Evolutionary conservation across 2,888 invertebrate species (phyloP), one percentile per base, ranked within the genome.

Genomic region (Pseudanteris insignis): DNA sequence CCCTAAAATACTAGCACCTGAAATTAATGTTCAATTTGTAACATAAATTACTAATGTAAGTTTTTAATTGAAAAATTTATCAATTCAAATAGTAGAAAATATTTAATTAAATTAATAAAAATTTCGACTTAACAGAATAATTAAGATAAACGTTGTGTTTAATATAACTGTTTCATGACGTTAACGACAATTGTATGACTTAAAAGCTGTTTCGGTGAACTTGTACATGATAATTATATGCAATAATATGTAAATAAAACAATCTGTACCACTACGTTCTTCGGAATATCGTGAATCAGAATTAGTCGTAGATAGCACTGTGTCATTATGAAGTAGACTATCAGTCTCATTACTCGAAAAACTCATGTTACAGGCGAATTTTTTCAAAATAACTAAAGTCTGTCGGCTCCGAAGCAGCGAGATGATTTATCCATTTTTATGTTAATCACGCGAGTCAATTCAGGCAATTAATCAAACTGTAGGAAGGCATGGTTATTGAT

Each of bases 1-100:
- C 6, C 76, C 77, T 8, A 75, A 18, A 14, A 67, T 48, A 8
- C 71, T 68, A 5, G 74, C 71, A 46, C 79, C 79, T 79, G 54
- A 28, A 70, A 70, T 7, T n/a, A n/a, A n/a, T n/a, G n/a, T n/a
- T n/a, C n/a, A n/a, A n/a, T n/a, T n/a, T n/a, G n/a, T n/a, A n/a
- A n/a, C n/a, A n/a, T n/a, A n/a, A n/a, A n/a, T n/a, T n/a, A n/a
- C n/a, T n/a, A n/a, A n/a, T n/a, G n/a, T n/a, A n/a, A n/a, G n/a
- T n/a, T n/a, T n/a, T n/a, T n/a, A n/a, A n/a, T n/a, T n/a, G n/a
- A n/a, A n/a, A n/a, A n/a, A n/a, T n/a, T n/a, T n/a, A n/a, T n/a
- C n/a, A n/a, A n/a, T n/a, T n/a, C n/a, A n/a, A n/a, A n/a, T n/a
- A n/a, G n/a, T n/a, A n/a, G n/a, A n/a, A n/a, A n/a, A n/a, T n/a